Evolutionary conservation across 2,113 vertebrate species (phyloP), one percentile per base, ranked within the genome.

Genomic region (Ivindomyrus marchei): DNA sequence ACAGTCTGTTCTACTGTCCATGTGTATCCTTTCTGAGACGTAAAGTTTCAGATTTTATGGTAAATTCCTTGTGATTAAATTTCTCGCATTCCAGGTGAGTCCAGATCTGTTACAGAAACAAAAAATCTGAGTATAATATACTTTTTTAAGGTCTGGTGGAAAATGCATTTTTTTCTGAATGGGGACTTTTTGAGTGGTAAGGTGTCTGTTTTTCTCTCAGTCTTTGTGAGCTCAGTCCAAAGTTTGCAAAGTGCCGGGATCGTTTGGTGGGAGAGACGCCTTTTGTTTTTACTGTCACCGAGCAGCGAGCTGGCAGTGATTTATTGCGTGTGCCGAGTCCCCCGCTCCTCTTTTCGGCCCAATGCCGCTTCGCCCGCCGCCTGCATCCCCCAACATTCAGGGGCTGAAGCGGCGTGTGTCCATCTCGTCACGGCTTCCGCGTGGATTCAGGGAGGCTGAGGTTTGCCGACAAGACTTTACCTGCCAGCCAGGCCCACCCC

Each of bases 271-370:
- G 56, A 88, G 87, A 66, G 21, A 56, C 19, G 4, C n/a, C n/a
- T 66, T 62, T 88, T 47, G 88, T 70, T 46, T 49, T 89, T 94
- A 90, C 92, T 90, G 88, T 93, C 92, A 91, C 52, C 80, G 66
- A 90, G 50, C 1, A 66, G 91, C 42, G 89, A 47, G 86, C 52
- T 88, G 87, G 66, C 53, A 90, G 80, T 90, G 91, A 94, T 94
- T 94, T 93, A 94, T 91, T 91, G 90, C 91, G 90, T 92, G 93
- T 94, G 91, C 10, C 92, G 92, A 89, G 92, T 92, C 93, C 93
- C 84, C 91, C 90, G 93, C 31, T 11, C 31, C 66, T 74, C 92
- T 93, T 92, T 94, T 92, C 85, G 88, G 70, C 42, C 85, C 42
- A 46, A 8, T 80, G 17, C 85, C 88, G 90, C 53, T 58, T 77